phyloP scores from a whole-genome alignment of 1,140 invertebrate genomes.

The Rhyzopertha dominica region DNA sequence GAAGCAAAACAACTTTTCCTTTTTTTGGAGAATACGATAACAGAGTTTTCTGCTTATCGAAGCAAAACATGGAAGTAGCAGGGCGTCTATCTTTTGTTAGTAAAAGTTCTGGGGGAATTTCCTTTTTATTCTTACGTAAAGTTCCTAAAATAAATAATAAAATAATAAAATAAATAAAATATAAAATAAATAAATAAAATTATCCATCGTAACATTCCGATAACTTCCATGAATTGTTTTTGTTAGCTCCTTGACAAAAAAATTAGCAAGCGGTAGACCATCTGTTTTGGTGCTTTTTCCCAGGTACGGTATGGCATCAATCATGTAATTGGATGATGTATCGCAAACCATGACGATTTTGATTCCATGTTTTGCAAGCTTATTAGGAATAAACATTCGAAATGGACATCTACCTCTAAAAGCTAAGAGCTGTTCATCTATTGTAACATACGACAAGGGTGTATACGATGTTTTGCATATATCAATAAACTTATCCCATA shows the following conservation, averaged over 20 bases:
- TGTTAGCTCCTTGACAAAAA: slow-evolving; percentile 23
- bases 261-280: slow-evolving; percentile 27
- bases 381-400: slow-evolving; percentile 38
- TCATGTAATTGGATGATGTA: slow-evolving; percentile 37
- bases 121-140: no score
- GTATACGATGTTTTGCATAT: slow-evolving; percentile 27
- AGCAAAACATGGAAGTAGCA: no score
- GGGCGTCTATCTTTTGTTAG: no score
- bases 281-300: slow-evolving; percentile 33
- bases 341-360: slow-evolving; percentile 40
- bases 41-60: no score
- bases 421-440: slow-evolving; percentile 27
- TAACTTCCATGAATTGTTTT: slow-evolving; percentile 34
- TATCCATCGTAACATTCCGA: slow-evolving; percentile 44
- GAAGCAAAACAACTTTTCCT: no score
- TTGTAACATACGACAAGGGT: slow-evolving; percentile 20
- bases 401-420: slow-evolving; percentile 29
- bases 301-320: slow-evolving; percentile 38
- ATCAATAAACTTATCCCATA: slow-evolving; percentile 40
- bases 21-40: no score
- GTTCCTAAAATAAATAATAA: no score
- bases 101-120: no score
- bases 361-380: slow-evolving; percentile 40
- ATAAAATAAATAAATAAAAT: no score
- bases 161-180: no score